phyloP scores from a whole-genome alignment of 2,797 vertebrate species.

The Pelodytes ibericus region DNA sequence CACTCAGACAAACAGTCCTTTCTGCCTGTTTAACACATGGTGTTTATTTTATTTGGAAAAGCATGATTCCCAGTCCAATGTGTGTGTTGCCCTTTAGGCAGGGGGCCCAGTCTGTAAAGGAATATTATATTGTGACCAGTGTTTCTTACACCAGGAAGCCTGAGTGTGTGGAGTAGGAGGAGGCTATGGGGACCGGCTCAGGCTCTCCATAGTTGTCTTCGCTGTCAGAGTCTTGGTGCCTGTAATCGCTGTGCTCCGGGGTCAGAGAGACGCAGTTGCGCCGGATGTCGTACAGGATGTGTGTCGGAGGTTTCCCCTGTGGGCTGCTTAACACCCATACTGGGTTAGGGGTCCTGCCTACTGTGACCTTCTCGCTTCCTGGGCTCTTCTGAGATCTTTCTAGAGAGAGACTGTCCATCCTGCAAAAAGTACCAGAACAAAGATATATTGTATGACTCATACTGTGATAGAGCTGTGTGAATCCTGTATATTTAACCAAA shows the following conservation, averaged over 20 bases:
- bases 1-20: too few species aligned
- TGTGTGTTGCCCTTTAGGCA: too few species aligned
- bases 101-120: too few species aligned
- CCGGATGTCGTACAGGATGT: neutral
- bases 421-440: neutral
- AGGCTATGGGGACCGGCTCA: neutral
- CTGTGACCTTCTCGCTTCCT: fast-evolving
- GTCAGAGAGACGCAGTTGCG: neutral
- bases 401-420: constrained; percentile 20
- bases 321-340: constrained; percentile 28
- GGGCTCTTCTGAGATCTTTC: neutral
- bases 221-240: neutral
- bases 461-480: too few species aligned
- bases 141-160: constrained; percentile 40
- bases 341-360: neutral
- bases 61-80: too few species aligned
- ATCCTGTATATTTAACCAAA: too few species aligned
- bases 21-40: too few species aligned
- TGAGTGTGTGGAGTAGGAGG: neutral
- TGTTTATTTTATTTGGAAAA: too few species aligned
- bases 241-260: neutral
- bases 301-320: neutral
- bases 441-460: too few species aligned
- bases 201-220: constrained; percentile 4
- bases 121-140: neutral